phyloP scores from a whole-genome alignment of 2,888 invertebrate species.

The Dorcus parallelipipedus region DNA sequence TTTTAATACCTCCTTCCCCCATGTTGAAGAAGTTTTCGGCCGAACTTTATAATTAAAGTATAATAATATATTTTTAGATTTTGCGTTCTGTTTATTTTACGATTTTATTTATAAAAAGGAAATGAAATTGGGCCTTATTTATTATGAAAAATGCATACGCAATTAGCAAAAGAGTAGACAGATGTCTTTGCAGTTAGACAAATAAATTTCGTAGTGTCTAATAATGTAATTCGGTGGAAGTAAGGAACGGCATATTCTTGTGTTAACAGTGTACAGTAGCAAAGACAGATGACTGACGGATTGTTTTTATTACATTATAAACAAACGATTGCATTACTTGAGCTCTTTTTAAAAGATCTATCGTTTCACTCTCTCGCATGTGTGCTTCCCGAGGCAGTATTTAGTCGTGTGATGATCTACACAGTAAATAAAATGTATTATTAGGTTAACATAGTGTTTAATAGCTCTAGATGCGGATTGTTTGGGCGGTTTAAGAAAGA shows the following conservation, averaged over 20 bases:
- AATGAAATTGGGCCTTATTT: too few species aligned
- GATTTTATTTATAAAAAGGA: too few species aligned
- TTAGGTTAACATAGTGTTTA: conserved; percentile 39
- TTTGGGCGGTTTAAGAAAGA: conserved; percentile 31
- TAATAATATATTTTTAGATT: too few species aligned
- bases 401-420: conserved; percentile 16
- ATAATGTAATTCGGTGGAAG: background rate
- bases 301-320: conserved; percentile 49
- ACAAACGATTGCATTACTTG: conserved; percentile 41
- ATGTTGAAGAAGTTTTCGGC: too few species aligned
- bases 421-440: conserved; percentile 42
- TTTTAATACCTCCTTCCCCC: too few species aligned
- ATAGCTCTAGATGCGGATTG: conserved; percentile 37
- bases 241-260: background rate
- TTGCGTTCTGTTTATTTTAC: too few species aligned
- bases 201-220: background rate
- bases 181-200: too few species aligned
- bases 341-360: conserved; percentile 22
- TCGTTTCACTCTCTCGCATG: conserved; percentile 21
- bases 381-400: conserved; percentile 4
- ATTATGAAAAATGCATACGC: too few species aligned
- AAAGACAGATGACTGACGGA: conserved; percentile 51
- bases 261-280: conserved; percentile 42
- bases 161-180: too few species aligned
- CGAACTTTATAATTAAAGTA: too few species aligned